Evolutionary conservation across 2,113 vertebrate genomes (phyloP).

Genomic region (Rousettus leschenaultii): DNA sequence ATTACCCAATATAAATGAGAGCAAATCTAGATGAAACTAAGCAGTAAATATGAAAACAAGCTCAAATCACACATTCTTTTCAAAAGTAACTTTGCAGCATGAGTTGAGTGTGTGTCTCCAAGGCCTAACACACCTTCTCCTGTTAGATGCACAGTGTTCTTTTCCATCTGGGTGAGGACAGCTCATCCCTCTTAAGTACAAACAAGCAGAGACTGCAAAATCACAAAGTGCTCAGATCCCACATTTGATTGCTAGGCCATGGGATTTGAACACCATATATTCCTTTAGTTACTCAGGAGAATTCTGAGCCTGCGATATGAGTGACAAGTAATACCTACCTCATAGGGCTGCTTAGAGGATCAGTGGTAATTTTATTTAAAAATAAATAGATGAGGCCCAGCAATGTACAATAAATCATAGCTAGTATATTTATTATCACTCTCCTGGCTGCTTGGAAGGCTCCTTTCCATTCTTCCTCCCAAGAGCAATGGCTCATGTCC

Average conservation of each 20-base stretch:
- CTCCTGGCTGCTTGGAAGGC: background rate
- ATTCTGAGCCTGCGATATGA: background rate
- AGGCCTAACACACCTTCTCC: background rate
- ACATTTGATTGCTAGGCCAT: background rate
- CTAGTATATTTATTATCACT: background rate
- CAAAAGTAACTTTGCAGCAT: background rate
- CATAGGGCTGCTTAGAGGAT: background rate
- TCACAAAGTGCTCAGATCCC: background rate
- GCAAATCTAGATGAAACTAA: background rate
- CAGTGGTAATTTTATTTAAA: background rate
- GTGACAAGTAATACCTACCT: background rate
- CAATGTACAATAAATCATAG: background rate
- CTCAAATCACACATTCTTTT: background rate
- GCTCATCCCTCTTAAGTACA: background rate
- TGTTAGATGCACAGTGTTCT: background rate
- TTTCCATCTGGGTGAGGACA: background rate
- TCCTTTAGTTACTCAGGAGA: background rate
- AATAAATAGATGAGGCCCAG: background rate
- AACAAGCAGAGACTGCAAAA: background rate
- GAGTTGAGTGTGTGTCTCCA: background rate
- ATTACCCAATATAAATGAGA: background rate
- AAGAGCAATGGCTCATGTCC: background rate
- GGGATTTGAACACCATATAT: background rate
- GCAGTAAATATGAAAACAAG: background rate
- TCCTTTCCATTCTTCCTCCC: background rate